These are phyloP conservation scores for Athene noctua DNA, from an alignment of 2,113 vertebrate species.

Conservation along the genomic window DNA sequence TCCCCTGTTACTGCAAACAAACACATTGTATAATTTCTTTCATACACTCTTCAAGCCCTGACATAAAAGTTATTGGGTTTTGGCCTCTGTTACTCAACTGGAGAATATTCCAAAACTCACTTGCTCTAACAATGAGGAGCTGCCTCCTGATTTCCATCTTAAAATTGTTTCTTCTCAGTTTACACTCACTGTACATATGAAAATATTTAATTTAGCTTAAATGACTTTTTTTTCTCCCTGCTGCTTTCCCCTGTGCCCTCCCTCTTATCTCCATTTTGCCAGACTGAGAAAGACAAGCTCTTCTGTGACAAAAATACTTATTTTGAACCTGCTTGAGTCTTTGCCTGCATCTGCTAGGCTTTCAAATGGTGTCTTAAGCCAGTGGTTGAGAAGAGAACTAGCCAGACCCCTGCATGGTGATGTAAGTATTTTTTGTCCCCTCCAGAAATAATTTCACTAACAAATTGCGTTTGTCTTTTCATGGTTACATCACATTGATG, in stretches of 20 bases:
- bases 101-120: neutral
- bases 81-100: neutral
- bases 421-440: neutral
- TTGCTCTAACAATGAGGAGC: neutral
- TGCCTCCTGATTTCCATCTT: neutral
- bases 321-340: neutral
- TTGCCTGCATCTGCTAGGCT: neutral
- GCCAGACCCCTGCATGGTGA: neutral
- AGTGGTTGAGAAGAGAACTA: neutral
- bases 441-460: neutral
- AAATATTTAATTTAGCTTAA: neutral
- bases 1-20: conserved; percentile 44
- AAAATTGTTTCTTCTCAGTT: neutral
- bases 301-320: neutral
- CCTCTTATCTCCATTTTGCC: neutral
- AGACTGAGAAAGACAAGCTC: neutral
- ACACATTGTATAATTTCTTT: conserved; percentile 39
- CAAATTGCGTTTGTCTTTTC: neutral
- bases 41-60: neutral
- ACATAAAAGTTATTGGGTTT: neutral
- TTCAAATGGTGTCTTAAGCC: neutral
- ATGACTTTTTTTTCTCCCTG: neutral
- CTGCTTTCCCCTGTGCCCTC: neutral
- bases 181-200: neutral
- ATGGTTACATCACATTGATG: neutral